Percentiles rank a stretch among this genome's conserved stretches.
These are phyloP conservation scores for Hucho hucho DNA, from an alignment of 2,113 vertebrate genomes.

Conservation along the genomic window DNA sequence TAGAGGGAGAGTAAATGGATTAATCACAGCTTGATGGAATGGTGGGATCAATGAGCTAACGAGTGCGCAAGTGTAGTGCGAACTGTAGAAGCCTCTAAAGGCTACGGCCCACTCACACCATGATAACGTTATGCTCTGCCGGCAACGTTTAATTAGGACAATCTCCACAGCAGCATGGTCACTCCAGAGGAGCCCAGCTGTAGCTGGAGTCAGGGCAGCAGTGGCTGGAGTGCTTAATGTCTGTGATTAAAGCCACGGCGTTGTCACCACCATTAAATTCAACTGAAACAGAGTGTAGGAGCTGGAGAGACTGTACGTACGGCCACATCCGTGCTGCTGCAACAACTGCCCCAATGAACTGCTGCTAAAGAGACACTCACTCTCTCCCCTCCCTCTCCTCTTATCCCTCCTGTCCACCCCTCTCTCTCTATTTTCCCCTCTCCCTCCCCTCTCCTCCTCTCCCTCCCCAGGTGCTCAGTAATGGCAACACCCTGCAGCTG, in stretches of 20 bases:
- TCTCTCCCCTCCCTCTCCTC: not conserved
- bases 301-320: constrained; percentile 37
- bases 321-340: constrained; percentile 49
- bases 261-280: constrained; percentile 55
- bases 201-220: no score
- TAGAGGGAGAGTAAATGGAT: constrained; percentile 69
- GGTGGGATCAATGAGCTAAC: constrained; percentile 73
- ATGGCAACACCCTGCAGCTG: constrained; percentile 81
- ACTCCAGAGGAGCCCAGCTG: constrained; percentile 45
- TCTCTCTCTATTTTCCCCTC: constrained; percentile 11
- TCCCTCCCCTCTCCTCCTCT: constrained; percentile 30
- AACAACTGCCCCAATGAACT: constrained; percentile 17
- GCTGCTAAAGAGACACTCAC: constrained; percentile 14
- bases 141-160: constrained; percentile 73
- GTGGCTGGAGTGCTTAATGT: constrained; percentile 64
- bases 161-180: constrained; percentile 63
- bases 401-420: not conserved
- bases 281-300: constrained; percentile 48
- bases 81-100: constrained; percentile 46
- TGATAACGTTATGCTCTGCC: constrained; percentile 40
- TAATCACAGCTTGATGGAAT: constrained; percentile 78
- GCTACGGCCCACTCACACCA: constrained; percentile 61
- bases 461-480: constrained; percentile 82
- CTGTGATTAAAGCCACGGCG: constrained; percentile 68
- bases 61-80: constrained; percentile 60